Percentiles rank a stretch among this genome's conserved stretches.
phyloP scores from a whole-genome alignment of 2,113 vertebrate genomes.

The Saguinus imperator region DNA sequence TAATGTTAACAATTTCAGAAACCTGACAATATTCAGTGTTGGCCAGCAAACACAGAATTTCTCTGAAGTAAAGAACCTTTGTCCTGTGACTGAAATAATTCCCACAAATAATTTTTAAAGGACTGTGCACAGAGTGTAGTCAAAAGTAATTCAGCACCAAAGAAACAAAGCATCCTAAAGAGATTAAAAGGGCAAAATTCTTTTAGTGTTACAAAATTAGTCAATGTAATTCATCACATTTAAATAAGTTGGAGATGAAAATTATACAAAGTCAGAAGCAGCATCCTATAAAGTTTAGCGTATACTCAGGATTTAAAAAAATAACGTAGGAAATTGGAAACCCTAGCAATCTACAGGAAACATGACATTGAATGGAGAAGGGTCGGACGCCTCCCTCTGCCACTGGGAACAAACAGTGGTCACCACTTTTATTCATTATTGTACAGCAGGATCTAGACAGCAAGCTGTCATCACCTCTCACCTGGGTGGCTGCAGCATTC shows the following conservation, averaged over 20 bases:
- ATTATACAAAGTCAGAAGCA: background rate
- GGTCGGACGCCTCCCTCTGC: background rate
- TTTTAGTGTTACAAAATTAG: background rate
- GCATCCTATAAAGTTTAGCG: background rate
- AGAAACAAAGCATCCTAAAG: background rate
- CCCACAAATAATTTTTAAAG: background rate
- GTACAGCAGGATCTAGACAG: background rate
- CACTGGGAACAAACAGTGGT: background rate
- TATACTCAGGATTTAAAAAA: background rate
- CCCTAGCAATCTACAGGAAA: background rate
- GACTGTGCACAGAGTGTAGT: background rate
- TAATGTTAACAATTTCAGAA: background rate
- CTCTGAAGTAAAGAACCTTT: background rate
- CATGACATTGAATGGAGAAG: background rate
- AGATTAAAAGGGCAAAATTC: background rate
- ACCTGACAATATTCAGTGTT: background rate
- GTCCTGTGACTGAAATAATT: background rate
- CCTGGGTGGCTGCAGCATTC: background rate
- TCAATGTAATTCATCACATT: background rate
- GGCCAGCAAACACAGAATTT: background rate
- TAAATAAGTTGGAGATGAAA: background rate
- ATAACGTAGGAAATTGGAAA: background rate
- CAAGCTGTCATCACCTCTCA: background rate
- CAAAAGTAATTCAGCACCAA: background rate
- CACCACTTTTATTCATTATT: background rate